These are phyloP conservation scores for Drosophila antonietae DNA, from an alignment of 2,888 invertebrate species.

Conservation along the genomic window DNA sequence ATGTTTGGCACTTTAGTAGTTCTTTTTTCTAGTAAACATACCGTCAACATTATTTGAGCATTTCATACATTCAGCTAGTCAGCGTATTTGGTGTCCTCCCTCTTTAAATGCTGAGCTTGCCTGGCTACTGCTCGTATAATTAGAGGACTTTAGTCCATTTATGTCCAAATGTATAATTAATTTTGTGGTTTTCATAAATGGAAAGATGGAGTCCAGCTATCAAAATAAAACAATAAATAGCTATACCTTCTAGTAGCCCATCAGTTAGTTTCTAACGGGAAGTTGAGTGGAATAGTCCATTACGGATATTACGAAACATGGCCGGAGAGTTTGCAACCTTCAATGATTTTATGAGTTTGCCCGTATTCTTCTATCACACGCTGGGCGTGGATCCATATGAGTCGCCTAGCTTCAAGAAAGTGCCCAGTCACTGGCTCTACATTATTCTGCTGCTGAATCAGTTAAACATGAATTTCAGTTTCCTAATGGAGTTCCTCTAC, in stretches of 20 bases:
- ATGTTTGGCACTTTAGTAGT: no score
- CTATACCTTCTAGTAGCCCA: not conserved
- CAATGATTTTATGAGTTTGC: slow-evolving; percentile 54
- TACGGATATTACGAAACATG: slow-evolving; percentile 6
- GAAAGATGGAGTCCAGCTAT: no score
- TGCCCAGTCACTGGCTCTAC: slow-evolving; percentile 31
- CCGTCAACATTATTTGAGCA: not conserved
- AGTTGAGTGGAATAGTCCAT: not conserved
- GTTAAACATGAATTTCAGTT: slow-evolving; percentile 25
- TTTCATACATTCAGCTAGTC: not conserved
- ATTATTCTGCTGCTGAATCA: slow-evolving; percentile 18
- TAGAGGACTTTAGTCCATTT: not conserved
- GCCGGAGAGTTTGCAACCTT: slow-evolving; percentile 15
- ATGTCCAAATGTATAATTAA: not conserved
- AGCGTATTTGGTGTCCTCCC: not conserved
- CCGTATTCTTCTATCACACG: slow-evolving; percentile 43
- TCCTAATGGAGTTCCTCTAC: slow-evolving; percentile 17
- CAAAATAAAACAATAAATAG: not conserved
- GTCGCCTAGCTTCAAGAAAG: slow-evolving; percentile 6
- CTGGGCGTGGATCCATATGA: slow-evolving; percentile 46
- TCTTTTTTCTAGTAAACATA: no score
- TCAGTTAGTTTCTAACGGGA: slow-evolving; percentile 11
- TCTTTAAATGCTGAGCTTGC: not conserved
- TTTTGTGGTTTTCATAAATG: not conserved
- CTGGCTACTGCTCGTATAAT: not conserved